Evolutionary conservation across 2,888 invertebrate genomes (phyloP), one percentile per base, ranked within the genome.

Genomic region (Sarcophaga variegata): DNA sequence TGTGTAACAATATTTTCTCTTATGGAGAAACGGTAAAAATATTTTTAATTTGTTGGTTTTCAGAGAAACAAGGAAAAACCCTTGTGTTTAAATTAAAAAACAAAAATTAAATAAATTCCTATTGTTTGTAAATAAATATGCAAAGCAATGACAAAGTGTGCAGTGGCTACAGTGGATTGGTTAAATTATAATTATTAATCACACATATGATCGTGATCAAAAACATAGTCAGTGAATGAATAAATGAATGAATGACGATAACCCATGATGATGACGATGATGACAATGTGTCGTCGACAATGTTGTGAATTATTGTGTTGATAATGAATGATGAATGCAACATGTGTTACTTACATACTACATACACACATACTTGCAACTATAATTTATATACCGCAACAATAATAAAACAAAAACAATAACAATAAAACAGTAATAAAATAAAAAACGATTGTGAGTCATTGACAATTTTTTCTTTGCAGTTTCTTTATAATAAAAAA

Each of bases 131-230:
- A 37, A 37, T 37, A 37, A 37, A 37, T 37, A 10, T 37, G 37
- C 8, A 63, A 74, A 20, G 64, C 83, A 83, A 83, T 79, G 83
- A 79, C 78, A 83, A 79, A 83, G 63, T 74, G 79, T 37, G 37
- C 37, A 37, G 37, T 83, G 84, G 79, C 80, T 66, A 80, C 80
- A 76, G 27, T 76, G 70, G 12, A 27, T 22, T 6, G 49, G 64
- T 75, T 54, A 54, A 54, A 12, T 17, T 54, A 54, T 54, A 17
- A 54, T 54, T 54, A 54, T 54, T 54, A 54, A 54, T 54, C 54
- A 54, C 49, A 49, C 11, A 49, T 49, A 49, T 17, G 54, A 54
- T 54, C 54, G 17, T 54, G 14, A 54, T 4, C 54, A 54, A 37
- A 3, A 10, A 37, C 37, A 37, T 37, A 37, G 37, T 37, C 37